phyloP scores from a whole-genome alignment of 2,113 vertebrate genomes.

The Chloropsis hardwickii region DNA sequence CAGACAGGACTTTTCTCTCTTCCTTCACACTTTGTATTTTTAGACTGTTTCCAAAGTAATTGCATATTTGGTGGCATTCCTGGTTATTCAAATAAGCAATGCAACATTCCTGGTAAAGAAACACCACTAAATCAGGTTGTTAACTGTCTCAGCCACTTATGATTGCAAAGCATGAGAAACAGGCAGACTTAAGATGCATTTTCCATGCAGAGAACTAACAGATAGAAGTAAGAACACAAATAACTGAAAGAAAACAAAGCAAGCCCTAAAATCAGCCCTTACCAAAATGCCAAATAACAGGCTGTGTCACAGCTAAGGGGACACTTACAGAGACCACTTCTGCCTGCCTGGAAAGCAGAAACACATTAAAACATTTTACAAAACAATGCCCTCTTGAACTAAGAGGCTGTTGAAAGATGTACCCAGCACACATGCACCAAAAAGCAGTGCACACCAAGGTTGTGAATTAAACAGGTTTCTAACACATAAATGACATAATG shows the following conservation, averaged over 20 bases:
- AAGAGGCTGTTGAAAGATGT: conserved; percentile 25
- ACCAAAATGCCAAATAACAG: background rate
- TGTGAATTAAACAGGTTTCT: conserved; percentile 31
- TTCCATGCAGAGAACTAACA: background rate
- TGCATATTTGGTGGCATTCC: background rate
- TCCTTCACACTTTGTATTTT: conserved; percentile 17
- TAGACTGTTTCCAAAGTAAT: background rate
- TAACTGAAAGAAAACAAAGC: background rate
- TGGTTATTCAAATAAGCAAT: conserved; percentile 1
- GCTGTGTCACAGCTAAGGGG: background rate
- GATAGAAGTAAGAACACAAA: background rate
- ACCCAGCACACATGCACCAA: background rate
- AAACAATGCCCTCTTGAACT: conserved; percentile 43
- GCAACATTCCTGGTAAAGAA: background rate
- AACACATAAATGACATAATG: background rate
- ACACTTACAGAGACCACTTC: background rate
- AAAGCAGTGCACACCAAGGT: background rate
- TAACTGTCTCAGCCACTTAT: background rate
- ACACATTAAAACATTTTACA: conserved; percentile 34
- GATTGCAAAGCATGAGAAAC: background rate
- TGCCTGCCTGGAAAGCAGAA: conserved; percentile 20
- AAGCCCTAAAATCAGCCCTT: background rate
- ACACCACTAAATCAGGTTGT: background rate
- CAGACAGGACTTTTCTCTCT: conserved; percentile 1
- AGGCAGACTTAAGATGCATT: background rate